Conservation (phyloP, 1,140 invertebrate genomes). For the Vanessa tameamea region DNA sequence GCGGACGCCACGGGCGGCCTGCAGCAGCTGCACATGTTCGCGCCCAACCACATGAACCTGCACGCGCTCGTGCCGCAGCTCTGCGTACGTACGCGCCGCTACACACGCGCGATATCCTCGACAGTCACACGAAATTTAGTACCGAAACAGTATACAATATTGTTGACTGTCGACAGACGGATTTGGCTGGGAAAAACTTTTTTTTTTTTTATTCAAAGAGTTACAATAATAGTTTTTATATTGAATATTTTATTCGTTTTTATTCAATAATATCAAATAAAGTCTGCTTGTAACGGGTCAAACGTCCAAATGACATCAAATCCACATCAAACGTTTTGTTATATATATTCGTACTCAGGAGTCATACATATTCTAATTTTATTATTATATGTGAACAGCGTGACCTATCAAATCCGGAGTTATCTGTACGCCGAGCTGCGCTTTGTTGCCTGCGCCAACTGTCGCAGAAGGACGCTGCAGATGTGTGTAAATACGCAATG, state of each 20-base stretch:
- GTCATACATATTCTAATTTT: no score
- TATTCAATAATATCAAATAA: no score
- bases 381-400: constrained; percentile 76
- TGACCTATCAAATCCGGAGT: constrained; percentile 92
- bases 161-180: no score
- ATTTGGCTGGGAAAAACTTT: no score
- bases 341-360: no score
- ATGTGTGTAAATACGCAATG: constrained; percentile 96
- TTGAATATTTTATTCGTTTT: no score
- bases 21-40: constrained; percentile 98
- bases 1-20: constrained; percentile 97
- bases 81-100: constrained; percentile 86
- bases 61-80: constrained; percentile 95
- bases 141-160: no score
- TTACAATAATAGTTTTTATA: no score
- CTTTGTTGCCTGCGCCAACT: constrained; percentile 97
- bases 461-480: constrained; percentile 96
- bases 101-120: not conserved
- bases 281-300: no score
- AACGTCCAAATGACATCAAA: not conserved
- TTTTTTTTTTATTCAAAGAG: no score
- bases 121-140: no score
- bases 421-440: constrained; percentile 94
- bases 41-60: constrained; percentile 95
- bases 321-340: not conserved